Evolutionary conservation across 2,113 vertebrate species (phyloP), one percentile per base, ranked within the genome.

Genomic region (Cisticola juncidis): DNA sequence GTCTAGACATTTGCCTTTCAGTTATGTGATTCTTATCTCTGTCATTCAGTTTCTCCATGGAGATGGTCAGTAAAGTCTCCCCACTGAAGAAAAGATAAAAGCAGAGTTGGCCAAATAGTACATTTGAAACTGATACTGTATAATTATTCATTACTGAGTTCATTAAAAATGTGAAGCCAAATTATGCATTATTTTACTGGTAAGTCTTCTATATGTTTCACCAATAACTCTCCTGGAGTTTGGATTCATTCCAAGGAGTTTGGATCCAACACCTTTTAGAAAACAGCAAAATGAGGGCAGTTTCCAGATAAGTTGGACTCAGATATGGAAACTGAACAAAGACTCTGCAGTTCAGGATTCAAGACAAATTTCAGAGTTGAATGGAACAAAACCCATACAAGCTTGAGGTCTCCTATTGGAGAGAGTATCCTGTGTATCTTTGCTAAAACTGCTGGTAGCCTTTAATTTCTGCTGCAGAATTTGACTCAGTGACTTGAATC

Each of bases 1-100:
- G 86, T 72, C 83, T 87, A 87, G 89, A 65, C 31, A 22, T 76
- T 91, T 92, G 84, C 36, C 29, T 82, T 79, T 92, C 58, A 89
- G 44, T 79, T 95, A 53, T 61, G 40, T 65, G 81, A 51, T 81
- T 87, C 36, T 95, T 95, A 87, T 91, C 91, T 81, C 73, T 87
- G 38, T 74, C 65, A 24, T 56, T 62, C 40, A 64, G 20, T n/a
- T 88, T 94, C 65, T 84, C 21, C 65, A 42, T 72, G 74, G 79
- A 91, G 16, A 28, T 72, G 61, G 64, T 92, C 74, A 50, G 35
- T 60, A 47, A 88, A 70, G 51, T 38, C 28, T 86, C 18, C 13
- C 7, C 0, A 2, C 8, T 76, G 51, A 79, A 91, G 31, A 64
- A 84, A 68, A 60, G 25, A n/a, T 48, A 61, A 38, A 69, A 80